A percentile compares a stretch with the other conserved stretches of the same genome.
Evolutionary conservation across 2,113 vertebrate species (phyloP).

Genomic region (Chionis minor): DNA sequence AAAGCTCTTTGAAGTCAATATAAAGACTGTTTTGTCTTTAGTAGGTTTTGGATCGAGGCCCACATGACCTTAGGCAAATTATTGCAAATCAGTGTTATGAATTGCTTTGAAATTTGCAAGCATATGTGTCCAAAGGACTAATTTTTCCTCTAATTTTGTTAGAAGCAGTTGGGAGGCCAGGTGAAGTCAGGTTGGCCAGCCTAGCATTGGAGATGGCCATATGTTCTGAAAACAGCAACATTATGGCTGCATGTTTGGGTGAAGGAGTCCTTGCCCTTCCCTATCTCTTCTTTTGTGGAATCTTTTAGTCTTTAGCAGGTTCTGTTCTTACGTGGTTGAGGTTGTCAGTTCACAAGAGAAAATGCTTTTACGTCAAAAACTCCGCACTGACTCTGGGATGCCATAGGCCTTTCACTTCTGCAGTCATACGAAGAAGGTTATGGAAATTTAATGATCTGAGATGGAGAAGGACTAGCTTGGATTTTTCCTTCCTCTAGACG

Average conservation of each 20-base stretch:
- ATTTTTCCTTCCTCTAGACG: slow-evolving; percentile 42
- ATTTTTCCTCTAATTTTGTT: background rate
- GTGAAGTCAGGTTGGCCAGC: background rate
- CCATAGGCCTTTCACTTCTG: background rate
- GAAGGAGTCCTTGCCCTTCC: background rate
- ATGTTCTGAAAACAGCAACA: background rate
- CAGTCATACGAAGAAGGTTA: background rate
- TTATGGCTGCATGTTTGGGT: background rate
- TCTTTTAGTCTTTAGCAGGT: background rate
- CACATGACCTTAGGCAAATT: slow-evolving; percentile 36
- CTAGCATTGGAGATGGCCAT: background rate
- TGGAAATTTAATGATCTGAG: background rate
- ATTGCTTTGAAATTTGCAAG: background rate
- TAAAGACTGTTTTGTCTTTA: slow-evolving; percentile 35
- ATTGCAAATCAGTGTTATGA: background rate
- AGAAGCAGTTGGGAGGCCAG: background rate
- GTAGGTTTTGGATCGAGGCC: slow-evolving; percentile 26
- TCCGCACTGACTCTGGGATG: background rate
- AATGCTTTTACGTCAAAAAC: background rate
- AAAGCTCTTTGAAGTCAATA: slow-evolving; percentile 49
- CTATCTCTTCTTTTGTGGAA: background rate
- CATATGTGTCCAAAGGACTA: background rate
- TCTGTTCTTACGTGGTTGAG: background rate
- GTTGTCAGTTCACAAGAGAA: background rate
- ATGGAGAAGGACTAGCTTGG: background rate